Base-by-base conservation (phyloP, 2,888 invertebrate genomes). In the Habrosyne pyritoides region DNA sequence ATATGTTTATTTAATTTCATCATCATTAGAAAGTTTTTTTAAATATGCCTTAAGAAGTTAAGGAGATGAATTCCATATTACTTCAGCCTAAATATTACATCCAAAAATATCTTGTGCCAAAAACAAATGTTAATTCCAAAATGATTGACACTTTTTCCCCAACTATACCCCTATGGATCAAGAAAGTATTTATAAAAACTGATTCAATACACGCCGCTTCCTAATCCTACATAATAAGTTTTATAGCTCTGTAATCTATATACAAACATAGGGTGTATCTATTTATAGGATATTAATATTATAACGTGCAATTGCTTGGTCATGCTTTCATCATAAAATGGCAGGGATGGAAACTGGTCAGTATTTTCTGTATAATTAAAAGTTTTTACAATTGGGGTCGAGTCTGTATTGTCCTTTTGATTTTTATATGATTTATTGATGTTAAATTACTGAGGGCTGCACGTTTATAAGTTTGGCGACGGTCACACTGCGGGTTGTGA, bases 341-440 rank as follows among this genome's bases (percentile, higher is more conserved):
- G 18, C 28, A 50, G 50, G 50, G 50, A 50, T 50, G 50, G 50
- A 50, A 21, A 50, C 50, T 50, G 50, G 50, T 50, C 50, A 50
- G 50, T 50, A 50, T 50, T 50, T 50, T 28, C 42, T 36, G 30
- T 22, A 24, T 49, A 21, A 49, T 50, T 47, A 24, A 22, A 46
- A 12, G 12, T 47, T n/a, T 26, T 56, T 26, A 4, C 12, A 28
- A 52, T 33, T 26, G 21, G 26, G 30, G 26, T 52, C n/a, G 3
- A 14, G 26, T 52, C 36, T 50, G 28, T 26, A 47, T 47, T 28
- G 33, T 24, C 24, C 51, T 26, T 54, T 54, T 28, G 28, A 50
- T 12, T 42, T 42, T 42, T 42, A 7, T 42, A 42, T 42, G 42
- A 18, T 42, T 42, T 18, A 42, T 42, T 42, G 42, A 42, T 42